Conservation (phyloP, 2,888 invertebrate genomes). For the Limnephilus rhombicus region DNA sequence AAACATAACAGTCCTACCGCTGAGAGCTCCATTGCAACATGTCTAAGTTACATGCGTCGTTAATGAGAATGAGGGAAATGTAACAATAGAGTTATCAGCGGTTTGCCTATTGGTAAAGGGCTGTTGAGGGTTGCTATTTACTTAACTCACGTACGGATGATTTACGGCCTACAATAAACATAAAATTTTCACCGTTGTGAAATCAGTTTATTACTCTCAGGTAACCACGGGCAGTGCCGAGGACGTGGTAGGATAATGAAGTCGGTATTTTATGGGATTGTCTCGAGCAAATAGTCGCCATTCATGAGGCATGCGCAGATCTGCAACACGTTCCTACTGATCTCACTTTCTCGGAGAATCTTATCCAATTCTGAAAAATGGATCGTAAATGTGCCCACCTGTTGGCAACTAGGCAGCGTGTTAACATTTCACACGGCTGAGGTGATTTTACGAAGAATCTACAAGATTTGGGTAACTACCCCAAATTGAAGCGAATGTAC, state of each 20-base stretch:
- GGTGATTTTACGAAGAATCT: not conserved
- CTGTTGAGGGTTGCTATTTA: not conserved
- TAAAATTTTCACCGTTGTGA: slow-evolving; percentile 23
- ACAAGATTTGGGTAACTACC: not conserved
- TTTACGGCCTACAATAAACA: slow-evolving; percentile 28
- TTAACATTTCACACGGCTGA: slow-evolving; percentile 28
- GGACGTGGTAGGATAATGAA: slow-evolving; percentile 33
- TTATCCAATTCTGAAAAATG: slow-evolving; percentile 29
- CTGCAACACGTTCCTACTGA: slow-evolving; percentile 14
- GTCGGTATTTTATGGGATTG: slow-evolving; percentile 25
- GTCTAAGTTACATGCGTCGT: not conserved
- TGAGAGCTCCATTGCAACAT: not conserved
- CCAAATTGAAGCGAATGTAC: not conserved
- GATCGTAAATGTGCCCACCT: slow-evolving; percentile 29
- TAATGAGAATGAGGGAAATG: not conserved
- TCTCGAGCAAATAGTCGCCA: not conserved
- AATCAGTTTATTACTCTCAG: slow-evolving; percentile 29
- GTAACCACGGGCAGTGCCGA: not conserved
- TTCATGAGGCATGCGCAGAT: slow-evolving; percentile 20
- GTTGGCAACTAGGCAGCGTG: not conserved
- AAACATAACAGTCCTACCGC: not conserved
- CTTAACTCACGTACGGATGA: slow-evolving; percentile 28
- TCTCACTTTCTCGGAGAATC: slow-evolving; percentile 2
- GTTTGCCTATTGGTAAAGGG: not conserved
- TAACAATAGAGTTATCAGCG: not conserved